Conservation (phyloP, 2,888 invertebrate species). For the Spilarctia lutea region DNA sequence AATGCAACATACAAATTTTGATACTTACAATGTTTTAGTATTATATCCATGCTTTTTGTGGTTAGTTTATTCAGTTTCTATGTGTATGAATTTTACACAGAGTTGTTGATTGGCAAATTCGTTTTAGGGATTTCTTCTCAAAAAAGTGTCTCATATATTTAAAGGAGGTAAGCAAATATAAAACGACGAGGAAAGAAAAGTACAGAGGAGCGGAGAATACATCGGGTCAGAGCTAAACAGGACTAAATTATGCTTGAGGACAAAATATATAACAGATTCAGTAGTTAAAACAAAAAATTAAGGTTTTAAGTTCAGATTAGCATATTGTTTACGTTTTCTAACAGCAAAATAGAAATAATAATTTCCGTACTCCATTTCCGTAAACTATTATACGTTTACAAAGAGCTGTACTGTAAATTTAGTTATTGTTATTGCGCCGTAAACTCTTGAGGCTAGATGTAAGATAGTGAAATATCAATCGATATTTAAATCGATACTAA, state of each 20-base stretch:
- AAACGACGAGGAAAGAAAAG: no score
- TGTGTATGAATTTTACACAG: not conserved
- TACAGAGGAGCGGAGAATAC: no score
- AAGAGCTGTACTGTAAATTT: not conserved
- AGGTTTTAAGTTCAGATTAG: not conserved
- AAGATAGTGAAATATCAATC: slow-evolving; percentile 44
- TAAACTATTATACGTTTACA: not conserved
- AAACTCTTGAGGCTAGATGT: not conserved
- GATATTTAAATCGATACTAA: slow-evolving; percentile 21
- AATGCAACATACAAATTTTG: slow-evolving; percentile 25
- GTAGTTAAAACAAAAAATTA: not conserved
- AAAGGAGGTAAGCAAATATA: no score
- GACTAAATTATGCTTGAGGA: no score
- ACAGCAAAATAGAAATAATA: not conserved
- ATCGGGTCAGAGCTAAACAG: no score
- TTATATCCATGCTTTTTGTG: not conserved
- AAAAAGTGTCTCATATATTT: not conserved
- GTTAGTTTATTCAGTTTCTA: not conserved
- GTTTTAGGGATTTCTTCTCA: not conserved
- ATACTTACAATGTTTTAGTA: not conserved
- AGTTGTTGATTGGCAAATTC: not conserved
- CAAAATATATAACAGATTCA: not conserved
- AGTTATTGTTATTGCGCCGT: slow-evolving; percentile 40
- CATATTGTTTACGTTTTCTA: not conserved
- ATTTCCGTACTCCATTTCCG: not conserved